Conservation (phyloP, 2,888 invertebrate genomes). For the Amphipyra tragopoginis region DNA sequence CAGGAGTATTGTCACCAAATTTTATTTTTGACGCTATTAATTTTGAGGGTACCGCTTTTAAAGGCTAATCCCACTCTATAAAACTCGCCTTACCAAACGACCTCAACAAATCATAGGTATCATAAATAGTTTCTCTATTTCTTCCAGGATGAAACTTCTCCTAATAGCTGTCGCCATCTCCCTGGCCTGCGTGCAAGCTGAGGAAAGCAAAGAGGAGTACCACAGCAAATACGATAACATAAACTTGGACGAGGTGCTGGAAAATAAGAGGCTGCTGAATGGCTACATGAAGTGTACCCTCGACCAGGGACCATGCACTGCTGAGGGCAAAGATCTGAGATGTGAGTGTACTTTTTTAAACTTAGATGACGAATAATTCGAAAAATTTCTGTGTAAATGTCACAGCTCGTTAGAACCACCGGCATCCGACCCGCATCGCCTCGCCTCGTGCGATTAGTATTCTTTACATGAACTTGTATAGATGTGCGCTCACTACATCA, state of each 20-base stretch:
- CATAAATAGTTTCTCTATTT: neutral
- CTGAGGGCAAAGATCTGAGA: slow-evolving; percentile 93
- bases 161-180: slow-evolving; percentile 57
- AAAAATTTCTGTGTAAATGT: too few species aligned
- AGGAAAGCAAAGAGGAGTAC: slow-evolving; percentile 86
- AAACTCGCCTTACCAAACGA: too few species aligned
- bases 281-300: slow-evolving; percentile 93
- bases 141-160: slow-evolving; percentile 71
- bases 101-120: neutral
- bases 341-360: slow-evolving; percentile 83
- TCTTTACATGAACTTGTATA: too few species aligned
- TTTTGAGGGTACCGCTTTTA: too few species aligned
- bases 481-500: too few species aligned
- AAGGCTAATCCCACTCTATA: too few species aligned
- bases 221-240: slow-evolving; percentile 92
- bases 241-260: slow-evolving; percentile 92
- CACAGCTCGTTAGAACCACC: too few species aligned
- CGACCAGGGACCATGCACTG: slow-evolving; percentile 91
- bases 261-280: slow-evolving; percentile 91
- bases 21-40: too few species aligned
- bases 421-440: too few species aligned
- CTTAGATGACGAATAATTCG: too few species aligned
- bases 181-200: slow-evolving; percentile 54
- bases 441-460: too few species aligned
- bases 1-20: too few species aligned